Evolutionary conservation across 2,113 vertebrate species (phyloP).

Genomic region (Poecile atricapillus): DNA sequence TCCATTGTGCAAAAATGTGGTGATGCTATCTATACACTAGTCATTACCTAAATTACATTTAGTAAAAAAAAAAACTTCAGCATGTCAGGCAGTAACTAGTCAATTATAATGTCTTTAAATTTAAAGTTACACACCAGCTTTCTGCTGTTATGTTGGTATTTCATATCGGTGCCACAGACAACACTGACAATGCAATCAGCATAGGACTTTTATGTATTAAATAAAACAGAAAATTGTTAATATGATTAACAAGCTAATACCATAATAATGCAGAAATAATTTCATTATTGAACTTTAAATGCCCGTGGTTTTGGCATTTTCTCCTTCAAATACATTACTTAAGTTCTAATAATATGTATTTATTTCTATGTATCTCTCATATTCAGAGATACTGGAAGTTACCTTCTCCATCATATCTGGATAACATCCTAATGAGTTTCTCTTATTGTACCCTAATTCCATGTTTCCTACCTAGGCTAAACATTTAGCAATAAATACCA

Average conservation of each 20-base stretch:
- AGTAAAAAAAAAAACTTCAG: neutral
- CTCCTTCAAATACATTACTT: neutral
- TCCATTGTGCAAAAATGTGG: neutral
- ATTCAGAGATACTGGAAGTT: neutral
- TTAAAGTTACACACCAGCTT: neutral
- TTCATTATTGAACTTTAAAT: neutral
- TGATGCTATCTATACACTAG: rapidly evolving
- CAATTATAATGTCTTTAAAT: neutral
- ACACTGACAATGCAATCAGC: neutral
- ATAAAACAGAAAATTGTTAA: neutral
- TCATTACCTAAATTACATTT: neutral
- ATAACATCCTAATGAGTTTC: neutral
- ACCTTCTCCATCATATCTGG: neutral
- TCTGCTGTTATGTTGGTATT: neutral
- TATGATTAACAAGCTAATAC: neutral
- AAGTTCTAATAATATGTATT: neutral
- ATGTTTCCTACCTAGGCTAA: neutral
- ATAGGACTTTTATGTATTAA: neutral
- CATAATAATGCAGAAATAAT: neutral
- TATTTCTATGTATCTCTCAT: neutral
- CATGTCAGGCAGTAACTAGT: neutral
- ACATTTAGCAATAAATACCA: neutral
- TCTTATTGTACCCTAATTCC: neutral
- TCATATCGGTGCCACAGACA: neutral
- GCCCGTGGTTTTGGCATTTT: neutral